A percentile compares a stretch with the other conserved stretches of the same genome.
These are phyloP conservation scores for Tryphoninae sp. DNA, from an alignment of 2,888 invertebrate species.

Conservation along the genomic window DNA sequence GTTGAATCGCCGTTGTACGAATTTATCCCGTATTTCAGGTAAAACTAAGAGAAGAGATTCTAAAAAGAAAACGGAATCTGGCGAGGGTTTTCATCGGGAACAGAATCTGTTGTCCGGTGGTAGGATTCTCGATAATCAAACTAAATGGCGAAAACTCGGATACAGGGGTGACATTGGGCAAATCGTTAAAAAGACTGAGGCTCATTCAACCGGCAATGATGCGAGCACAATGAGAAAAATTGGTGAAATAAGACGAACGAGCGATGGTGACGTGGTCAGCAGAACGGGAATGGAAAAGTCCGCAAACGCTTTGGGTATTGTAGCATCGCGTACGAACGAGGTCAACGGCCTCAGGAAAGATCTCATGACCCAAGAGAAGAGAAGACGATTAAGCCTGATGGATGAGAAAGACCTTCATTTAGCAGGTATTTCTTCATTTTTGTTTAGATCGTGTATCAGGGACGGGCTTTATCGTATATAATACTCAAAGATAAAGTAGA, in stretches of 20 bases:
- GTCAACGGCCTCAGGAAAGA: slow-evolving; percentile 83
- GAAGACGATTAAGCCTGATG: slow-evolving; percentile 83
- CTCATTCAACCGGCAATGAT: slow-evolving; percentile 80
- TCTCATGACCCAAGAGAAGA: slow-evolving; percentile 85
- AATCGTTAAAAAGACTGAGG: slow-evolving; percentile 81
- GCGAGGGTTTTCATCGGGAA: slow-evolving; percentile 82
- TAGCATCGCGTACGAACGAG: slow-evolving; percentile 78
- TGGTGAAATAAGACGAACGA: slow-evolving; percentile 81
- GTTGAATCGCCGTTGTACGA: too few relatives aligned
- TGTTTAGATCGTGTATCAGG: too few relatives aligned
- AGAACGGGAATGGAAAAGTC: slow-evolving; percentile 69
- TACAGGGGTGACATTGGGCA: slow-evolving; percentile 74
- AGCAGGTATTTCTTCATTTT: slow-evolving; percentile 71
- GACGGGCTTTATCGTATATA: neutral
- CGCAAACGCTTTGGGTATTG: slow-evolving; percentile 68
- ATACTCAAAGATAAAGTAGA: slow-evolving; percentile 3
- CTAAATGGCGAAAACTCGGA: slow-evolving; percentile 78
- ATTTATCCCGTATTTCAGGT: slow-evolving; percentile 67
- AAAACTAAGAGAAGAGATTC: slow-evolving; percentile 84
- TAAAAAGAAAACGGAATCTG: slow-evolving; percentile 84
- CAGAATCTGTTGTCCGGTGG: slow-evolving; percentile 81
- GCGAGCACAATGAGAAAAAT: slow-evolving; percentile 80
- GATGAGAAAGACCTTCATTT: slow-evolving; percentile 80
- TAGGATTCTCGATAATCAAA: slow-evolving; percentile 78
- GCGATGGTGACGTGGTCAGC: slow-evolving; percentile 81